Evolutionary conservation across 2,797 vertebrate species (phyloP).

Genomic region (Oceanodroma leucorhoa): DNA sequence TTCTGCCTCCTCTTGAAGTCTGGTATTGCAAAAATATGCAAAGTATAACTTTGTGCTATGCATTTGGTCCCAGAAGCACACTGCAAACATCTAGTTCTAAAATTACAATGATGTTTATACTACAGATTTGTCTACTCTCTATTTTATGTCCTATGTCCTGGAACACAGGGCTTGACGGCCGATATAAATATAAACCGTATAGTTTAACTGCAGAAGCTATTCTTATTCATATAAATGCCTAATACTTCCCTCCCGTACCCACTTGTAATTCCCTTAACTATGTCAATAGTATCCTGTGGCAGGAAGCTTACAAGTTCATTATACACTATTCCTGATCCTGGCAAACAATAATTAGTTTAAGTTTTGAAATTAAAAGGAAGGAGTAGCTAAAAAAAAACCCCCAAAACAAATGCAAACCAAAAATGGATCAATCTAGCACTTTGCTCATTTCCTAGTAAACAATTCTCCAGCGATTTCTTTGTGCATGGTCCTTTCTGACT

Average conservation of each 20-base stretch:
- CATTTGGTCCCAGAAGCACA: neutral
- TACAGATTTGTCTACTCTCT: neutral
- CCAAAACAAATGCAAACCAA: neutral
- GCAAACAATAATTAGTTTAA: neutral
- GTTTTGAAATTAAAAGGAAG: neutral
- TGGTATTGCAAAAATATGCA: neutral
- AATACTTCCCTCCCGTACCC: neutral
- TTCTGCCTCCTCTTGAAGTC: neutral
- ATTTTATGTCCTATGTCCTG: neutral
- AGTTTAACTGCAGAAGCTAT: neutral
- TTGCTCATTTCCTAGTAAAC: neutral
- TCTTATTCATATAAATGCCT: neutral
- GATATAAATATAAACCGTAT: neutral
- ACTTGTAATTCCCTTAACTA: neutral
- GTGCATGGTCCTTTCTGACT: neutral
- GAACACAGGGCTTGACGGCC: neutral
- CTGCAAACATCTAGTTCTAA: neutral
- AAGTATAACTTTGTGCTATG: neutral
- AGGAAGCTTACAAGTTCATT: neutral
- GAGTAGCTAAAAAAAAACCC: neutral
- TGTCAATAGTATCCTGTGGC: neutral
- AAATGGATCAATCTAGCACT: neutral
- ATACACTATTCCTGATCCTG: neutral
- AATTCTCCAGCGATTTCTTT: neutral
- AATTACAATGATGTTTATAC: neutral